Evolutionary conservation across 2,888 invertebrate species (phyloP).

Genomic region (Sturmia bella): DNA sequence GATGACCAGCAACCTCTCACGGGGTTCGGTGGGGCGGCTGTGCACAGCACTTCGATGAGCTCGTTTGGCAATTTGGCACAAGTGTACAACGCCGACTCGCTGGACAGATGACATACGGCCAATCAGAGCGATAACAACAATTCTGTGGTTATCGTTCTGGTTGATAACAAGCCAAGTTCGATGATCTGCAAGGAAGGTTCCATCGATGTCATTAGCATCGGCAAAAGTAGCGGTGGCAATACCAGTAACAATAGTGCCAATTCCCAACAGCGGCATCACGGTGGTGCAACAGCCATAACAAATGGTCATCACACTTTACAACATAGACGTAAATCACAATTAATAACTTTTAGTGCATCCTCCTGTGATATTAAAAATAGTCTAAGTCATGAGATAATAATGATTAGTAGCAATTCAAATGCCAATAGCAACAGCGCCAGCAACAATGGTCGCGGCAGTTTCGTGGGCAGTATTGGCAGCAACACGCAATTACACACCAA

Average conservation of each 20-base stretch:
- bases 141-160: slow-evolving; percentile 81
- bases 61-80: slow-evolving; percentile 74
- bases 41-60: slow-evolving; percentile 76
- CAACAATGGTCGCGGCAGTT: slow-evolving; percentile 69
- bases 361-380: slow-evolving; percentile 81
- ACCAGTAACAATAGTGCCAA: slow-evolving; percentile 70
- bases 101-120: slow-evolving; percentile 81
- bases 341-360: slow-evolving; percentile 80
- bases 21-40: slow-evolving; percentile 76
- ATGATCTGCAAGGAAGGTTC: slow-evolving; percentile 80
- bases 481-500: slow-evolving; percentile 68
- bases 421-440: slow-evolving; percentile 44
- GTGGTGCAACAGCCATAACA: slow-evolving; percentile 55
- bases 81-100: slow-evolving; percentile 69
- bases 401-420: slow-evolving; percentile 72
- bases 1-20: slow-evolving; percentile 81
- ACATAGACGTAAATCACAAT: slow-evolving; percentile 80
- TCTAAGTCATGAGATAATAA: slow-evolving; percentile 80
- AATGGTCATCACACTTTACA: slow-evolving; percentile 78
- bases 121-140: slow-evolving; percentile 81
- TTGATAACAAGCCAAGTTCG: slow-evolving; percentile 81
- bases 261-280: slow-evolving; percentile 66
- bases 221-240: slow-evolving; percentile 71
- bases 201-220: slow-evolving; percentile 74
- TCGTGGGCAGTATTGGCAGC: slow-evolving; percentile 69